These are phyloP conservation scores for Eupeodes latifasciatus DNA, from an alignment of 2,888 invertebrate species.

Conservation along the genomic window DNA sequence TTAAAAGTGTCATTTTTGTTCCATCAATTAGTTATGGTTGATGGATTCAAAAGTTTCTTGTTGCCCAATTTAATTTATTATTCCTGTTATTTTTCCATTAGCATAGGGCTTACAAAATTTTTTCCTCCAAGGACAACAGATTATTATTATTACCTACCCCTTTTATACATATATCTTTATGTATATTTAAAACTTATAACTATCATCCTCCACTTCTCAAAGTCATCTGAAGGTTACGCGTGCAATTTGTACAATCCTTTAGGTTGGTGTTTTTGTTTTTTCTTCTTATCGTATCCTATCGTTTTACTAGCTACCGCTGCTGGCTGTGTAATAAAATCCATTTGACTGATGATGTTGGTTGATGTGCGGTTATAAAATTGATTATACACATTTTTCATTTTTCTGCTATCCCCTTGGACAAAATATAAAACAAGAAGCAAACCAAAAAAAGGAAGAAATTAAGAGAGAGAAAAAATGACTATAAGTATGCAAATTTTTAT, in stretches of 20 bases:
- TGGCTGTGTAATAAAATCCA: slow-evolving; percentile 47
- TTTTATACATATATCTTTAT: background rate
- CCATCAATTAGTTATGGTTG: background rate
- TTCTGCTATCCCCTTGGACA: slow-evolving; percentile 33
- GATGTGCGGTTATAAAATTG: slow-evolving; percentile 70
- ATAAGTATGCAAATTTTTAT: slow-evolving; percentile 52
- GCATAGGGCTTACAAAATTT: slow-evolving; percentile 12
- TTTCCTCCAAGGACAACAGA: slow-evolving; percentile 15
- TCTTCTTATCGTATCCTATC: slow-evolving; percentile 25
- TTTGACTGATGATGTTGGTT: slow-evolving; percentile 64
- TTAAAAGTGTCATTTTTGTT: background rate
- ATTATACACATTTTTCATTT: slow-evolving; percentile 65
- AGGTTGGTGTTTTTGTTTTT: background rate
- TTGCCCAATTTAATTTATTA: background rate
- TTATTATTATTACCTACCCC: background rate
- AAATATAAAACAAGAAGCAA: slow-evolving; percentile 10
- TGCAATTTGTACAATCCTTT: slow-evolving; percentile 57
- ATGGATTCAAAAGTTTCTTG: background rate
- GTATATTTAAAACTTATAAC: background rate
- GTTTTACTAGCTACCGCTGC: slow-evolving; percentile 34
- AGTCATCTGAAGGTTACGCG: slow-evolving; percentile 71
- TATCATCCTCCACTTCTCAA: slow-evolving; percentile 54
- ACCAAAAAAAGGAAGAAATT: background rate
- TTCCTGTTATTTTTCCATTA: slow-evolving; percentile 7
- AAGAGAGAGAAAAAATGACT: background rate